These are phyloP conservation scores for Ditula angustiorana DNA, from an alignment of 2,888 invertebrate species.

Conservation along the genomic window DNA sequence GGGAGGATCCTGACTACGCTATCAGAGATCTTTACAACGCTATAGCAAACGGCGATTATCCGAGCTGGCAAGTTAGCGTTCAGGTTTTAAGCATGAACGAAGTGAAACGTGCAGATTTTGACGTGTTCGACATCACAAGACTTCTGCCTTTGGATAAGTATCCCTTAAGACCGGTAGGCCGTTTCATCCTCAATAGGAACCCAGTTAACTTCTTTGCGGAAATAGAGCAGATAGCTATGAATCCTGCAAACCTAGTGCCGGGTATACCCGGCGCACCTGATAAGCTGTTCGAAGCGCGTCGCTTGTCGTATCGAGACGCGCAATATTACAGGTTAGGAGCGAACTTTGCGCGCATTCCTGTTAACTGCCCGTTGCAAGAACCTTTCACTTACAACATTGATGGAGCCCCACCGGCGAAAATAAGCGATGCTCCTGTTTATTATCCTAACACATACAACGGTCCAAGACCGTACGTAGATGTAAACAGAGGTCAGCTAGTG, in stretches of 20 bases:
- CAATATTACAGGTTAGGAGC: constrained; percentile 93
- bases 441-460: constrained; percentile 96
- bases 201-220: constrained; percentile 95
- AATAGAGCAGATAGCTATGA: constrained; percentile 94
- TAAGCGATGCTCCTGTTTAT: constrained; percentile 95
- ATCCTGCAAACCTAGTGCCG: constrained; percentile 93
- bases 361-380: constrained; percentile 93
- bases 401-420: constrained; percentile 88
- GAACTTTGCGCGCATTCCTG: constrained; percentile 94
- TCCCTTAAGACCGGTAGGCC: constrained; percentile 93
- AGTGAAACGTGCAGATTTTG: constrained; percentile 90
- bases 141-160: constrained; percentile 90
- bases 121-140: constrained; percentile 96
- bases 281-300: constrained; percentile 92
- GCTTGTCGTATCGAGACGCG: constrained; percentile 94
- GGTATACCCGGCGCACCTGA: constrained; percentile 95
- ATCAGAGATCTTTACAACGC: constrained; percentile 94
- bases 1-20: constrained; percentile 93
- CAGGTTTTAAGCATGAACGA: constrained; percentile 93
- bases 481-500: constrained; percentile 77
- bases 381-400: constrained; percentile 92
- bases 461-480: constrained; percentile 87
- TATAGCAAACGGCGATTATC: constrained; percentile 89
- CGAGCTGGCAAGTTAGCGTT: constrained; percentile 91
- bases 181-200: constrained; percentile 92